Evolutionary conservation across 2,888 invertebrate genomes (phyloP).

Genomic region (Andrena praecox): DNA sequence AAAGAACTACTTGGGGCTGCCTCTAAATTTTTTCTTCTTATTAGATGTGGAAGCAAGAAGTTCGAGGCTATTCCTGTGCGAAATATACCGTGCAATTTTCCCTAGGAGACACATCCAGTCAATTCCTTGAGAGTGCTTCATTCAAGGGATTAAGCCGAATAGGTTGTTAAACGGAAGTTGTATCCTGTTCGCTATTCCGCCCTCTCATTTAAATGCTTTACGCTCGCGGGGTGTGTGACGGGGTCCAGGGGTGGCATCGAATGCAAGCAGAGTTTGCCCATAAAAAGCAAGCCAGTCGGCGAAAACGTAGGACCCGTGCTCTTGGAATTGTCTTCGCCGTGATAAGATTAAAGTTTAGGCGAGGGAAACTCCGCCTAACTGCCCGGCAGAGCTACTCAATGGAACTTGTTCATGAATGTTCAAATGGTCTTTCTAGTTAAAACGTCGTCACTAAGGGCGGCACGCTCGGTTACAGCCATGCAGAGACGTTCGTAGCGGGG

Average conservation of each 20-base stretch:
- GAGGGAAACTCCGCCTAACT: constrained; percentile 44
- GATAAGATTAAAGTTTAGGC: constrained; percentile 19
- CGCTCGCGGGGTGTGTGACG: neutral
- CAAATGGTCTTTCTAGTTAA: constrained; percentile 65
- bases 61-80: too few relatives aligned
- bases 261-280: neutral
- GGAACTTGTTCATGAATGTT: constrained; percentile 65
- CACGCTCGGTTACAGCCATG: constrained; percentile 63
- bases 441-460: constrained; percentile 66
- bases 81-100: neutral
- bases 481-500: constrained; percentile 37
- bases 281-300: neutral
- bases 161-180: constrained; percentile 4
- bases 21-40: too few relatives aligned
- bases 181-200: neutral
- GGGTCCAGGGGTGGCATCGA: neutral
- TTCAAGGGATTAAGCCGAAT: neutral
- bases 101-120: neutral
- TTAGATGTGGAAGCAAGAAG: too few relatives aligned
- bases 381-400: constrained; percentile 47
- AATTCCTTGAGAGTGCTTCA: neutral
- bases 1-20: too few relatives aligned
- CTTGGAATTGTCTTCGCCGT: constrained; percentile 17
- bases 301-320: neutral
- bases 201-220: neutral